phyloP scores from a whole-genome alignment of 2,797 vertebrate species.

The Chaenodraco wilsoni region DNA sequence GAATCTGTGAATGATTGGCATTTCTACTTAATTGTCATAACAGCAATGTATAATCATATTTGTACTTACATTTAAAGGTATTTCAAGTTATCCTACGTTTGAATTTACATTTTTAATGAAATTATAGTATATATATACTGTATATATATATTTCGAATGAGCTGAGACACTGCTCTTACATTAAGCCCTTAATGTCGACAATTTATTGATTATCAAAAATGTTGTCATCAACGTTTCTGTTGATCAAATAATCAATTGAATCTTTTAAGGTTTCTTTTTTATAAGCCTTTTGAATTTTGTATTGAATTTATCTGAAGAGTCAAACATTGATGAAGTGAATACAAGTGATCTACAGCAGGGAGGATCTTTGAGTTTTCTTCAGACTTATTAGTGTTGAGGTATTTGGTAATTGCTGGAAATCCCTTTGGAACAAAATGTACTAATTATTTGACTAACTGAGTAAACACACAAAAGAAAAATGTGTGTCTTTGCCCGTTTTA shows the following conservation, averaged over 20 bases:
- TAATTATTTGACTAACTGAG: neutral
- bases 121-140: neutral
- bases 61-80: neutral
- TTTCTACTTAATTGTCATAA: constrained; percentile 1
- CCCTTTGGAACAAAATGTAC: neutral
- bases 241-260: neutral
- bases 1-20: neutral
- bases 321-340: neutral
- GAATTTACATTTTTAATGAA: neutral
- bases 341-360: neutral
- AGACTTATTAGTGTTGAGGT: too few relatives aligned
- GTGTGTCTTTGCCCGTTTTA: constrained; percentile 59
- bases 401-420: too few relatives aligned
- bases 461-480: too few relatives aligned
- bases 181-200: neutral
- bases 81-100: neutral
- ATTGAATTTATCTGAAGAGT: neutral
- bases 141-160: neutral
- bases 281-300: neutral
- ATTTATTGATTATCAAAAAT: neutral
- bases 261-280: neutral
- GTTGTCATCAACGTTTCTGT: neutral
- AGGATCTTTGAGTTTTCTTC: neutral
- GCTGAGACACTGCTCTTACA: neutral
- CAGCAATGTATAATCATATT: neutral